Conservation (phyloP, 1,140 invertebrate species). For the Drosophila grimshawi region DNA sequence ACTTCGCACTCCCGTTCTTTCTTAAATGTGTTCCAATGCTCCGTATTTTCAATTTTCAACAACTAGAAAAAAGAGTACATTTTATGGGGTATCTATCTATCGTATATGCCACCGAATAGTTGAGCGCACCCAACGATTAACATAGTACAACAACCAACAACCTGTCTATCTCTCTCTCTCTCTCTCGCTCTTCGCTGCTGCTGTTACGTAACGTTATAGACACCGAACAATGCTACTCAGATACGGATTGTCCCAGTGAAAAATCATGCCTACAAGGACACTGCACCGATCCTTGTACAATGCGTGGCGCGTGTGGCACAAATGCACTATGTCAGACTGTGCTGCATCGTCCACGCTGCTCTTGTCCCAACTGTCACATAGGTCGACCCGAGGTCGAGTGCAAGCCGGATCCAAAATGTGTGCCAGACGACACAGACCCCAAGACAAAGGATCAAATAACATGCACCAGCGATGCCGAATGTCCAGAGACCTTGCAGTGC, state of each 20-base stretch:
- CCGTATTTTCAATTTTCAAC: constrained; percentile 6
- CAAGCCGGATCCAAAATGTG: constrained; percentile 90
- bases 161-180: constrained; percentile 81
- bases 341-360: constrained; percentile 92
- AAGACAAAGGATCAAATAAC: constrained; percentile 85
- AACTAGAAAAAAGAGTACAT: constrained; percentile 19
- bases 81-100: constrained; percentile 51
- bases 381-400: constrained; percentile 92
- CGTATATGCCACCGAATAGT: constrained; percentile 64
- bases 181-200: constrained; percentile 71
- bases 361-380: constrained; percentile 94
- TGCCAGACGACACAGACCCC: constrained; percentile 85
- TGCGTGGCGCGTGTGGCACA: constrained; percentile 93
- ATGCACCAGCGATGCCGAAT: constrained; percentile 89
- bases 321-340: constrained; percentile 94
- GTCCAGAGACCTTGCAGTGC: constrained; percentile 91
- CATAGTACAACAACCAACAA: constrained; percentile 73
- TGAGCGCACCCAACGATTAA: constrained; percentile 78
- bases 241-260: constrained; percentile 95
- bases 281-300: constrained; percentile 95
- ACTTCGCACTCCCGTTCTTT: constrained; percentile 51
- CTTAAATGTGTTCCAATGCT: constrained; percentile 29
- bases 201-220: constrained; percentile 86
- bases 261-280: constrained; percentile 94
- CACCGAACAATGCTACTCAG: constrained; percentile 93